phyloP scores from a whole-genome alignment of 2,113 vertebrate genomes.

The Nothobranchius kuhntae region DNA sequence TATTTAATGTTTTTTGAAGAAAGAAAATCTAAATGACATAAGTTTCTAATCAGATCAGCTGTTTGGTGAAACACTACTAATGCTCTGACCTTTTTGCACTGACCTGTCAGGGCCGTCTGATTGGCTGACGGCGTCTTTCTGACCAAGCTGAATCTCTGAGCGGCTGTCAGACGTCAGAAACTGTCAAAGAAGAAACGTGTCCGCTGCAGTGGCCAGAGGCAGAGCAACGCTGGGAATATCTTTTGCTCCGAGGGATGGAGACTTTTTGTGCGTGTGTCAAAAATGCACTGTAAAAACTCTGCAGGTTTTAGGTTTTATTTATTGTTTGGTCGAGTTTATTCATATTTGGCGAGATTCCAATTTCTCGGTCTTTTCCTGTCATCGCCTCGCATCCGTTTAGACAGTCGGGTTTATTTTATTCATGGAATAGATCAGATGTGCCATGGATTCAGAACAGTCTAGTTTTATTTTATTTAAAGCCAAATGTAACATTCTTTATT shows the following conservation, averaged over 20 bases:
- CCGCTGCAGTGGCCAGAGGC: conserved; percentile 19
- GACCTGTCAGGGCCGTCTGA: conserved; percentile 7
- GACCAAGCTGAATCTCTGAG: neutral
- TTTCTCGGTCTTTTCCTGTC: neutral
- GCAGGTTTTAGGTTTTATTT: conserved; percentile 42
- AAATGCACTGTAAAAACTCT: conserved; percentile 45
- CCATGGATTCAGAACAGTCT: too few species aligned
- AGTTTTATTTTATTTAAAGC: neutral
- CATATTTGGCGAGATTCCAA: neutral
- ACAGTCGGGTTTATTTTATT: conserved; percentile 5
- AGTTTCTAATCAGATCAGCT: neutral
- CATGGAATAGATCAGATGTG: neutral
- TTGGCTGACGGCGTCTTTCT: neutral
- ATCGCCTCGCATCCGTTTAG: neutral
- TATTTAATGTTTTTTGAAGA: conserved; percentile 38
- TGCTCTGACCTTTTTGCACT: conserved; percentile 52
- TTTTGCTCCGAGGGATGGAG: neutral
- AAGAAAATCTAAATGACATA: conserved; percentile 6
- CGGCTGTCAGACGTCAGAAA: conserved; percentile 11
- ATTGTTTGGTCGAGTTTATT: conserved; percentile 36
- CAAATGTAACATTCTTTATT: neutral
- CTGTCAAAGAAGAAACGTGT: conserved; percentile 28
- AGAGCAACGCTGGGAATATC: conserved; percentile 17
- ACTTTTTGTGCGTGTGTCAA: conserved; percentile 5
- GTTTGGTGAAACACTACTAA: conserved; percentile 54